phyloP scores from a whole-genome alignment of 2,888 invertebrate genomes.

The Melinaea marsaeus region DNA sequence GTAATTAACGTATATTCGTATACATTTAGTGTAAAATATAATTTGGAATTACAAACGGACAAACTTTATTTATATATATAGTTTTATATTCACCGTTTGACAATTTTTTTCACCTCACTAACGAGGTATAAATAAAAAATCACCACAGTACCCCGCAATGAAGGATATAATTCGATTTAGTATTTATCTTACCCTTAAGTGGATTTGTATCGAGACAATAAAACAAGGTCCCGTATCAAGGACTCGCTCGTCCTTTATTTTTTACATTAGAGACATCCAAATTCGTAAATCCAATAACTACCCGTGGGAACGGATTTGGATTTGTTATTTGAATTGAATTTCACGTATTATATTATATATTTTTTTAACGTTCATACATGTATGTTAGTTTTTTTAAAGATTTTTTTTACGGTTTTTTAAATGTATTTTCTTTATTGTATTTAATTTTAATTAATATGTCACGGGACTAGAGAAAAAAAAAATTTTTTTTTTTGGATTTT shows the following conservation, averaged over 20 bases:
- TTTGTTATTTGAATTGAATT: constrained; percentile 14
- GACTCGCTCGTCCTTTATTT: constrained; percentile 40
- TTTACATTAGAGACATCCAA: constrained; percentile 34
- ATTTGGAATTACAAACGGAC: no score
- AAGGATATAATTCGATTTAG: constrained; percentile 67
- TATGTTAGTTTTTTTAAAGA: no score
- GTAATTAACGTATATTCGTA: no score
- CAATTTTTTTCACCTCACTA: constrained; percentile 19
- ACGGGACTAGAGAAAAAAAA: no score
- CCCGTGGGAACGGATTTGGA: constrained; percentile 23
- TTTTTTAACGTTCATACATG: no score
- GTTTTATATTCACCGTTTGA: constrained; percentile 9
- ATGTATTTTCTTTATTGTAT: no score
- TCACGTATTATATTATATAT: neutral
- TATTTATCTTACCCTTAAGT: constrained; percentile 62
- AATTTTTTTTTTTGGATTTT: no score
- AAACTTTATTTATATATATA: no score
- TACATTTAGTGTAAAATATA: no score
- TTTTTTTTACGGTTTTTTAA: no score
- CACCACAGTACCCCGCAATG: constrained; percentile 46
- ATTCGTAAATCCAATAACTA: constrained; percentile 28
- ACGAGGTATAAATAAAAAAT: constrained; percentile 11
- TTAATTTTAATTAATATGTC: no score
- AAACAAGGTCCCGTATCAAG: constrained; percentile 51
- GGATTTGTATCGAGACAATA: constrained; percentile 60